Percentiles rank a stretch among this genome's conserved stretches.
These are phyloP conservation scores for Pseudococcus viburni DNA, from an alignment of 2,888 invertebrate species.

Conservation along the genomic window DNA sequence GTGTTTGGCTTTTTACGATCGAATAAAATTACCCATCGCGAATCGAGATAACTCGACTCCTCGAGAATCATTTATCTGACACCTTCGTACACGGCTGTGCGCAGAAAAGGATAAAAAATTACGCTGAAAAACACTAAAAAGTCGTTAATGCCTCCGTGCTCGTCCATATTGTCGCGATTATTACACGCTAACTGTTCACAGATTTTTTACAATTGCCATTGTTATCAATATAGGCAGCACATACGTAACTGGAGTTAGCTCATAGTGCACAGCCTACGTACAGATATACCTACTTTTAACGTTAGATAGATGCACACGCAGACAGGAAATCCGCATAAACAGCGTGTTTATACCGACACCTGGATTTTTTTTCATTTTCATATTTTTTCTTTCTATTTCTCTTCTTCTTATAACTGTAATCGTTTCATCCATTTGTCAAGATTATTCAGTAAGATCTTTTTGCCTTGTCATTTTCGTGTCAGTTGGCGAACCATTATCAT, in stretches of 20 bases:
- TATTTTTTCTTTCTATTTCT: slow-evolving; percentile 37
- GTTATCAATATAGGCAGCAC: slow-evolving; percentile 35
- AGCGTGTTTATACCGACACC: slow-evolving; percentile 61
- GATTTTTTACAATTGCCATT: slow-evolving; percentile 56
- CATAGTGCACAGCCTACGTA: not conserved
- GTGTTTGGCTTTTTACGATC: slow-evolving; percentile 34
- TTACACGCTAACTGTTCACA: slow-evolving; percentile 21
- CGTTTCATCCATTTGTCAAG: slow-evolving; percentile 66
- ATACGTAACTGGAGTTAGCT: not conserved
- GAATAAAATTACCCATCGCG: not conserved
- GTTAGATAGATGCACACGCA: not conserved
- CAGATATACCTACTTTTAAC: not conserved
- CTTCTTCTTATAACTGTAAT: slow-evolving; percentile 60
- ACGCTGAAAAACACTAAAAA: slow-evolving; percentile 36
- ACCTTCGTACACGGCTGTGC: not conserved
- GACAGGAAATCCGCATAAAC: slow-evolving; percentile 55
- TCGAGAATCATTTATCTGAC: not conserved
- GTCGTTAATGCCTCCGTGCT: slow-evolving; percentile 13
- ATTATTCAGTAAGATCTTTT: slow-evolving; percentile 63
- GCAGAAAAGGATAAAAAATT: not conserved
- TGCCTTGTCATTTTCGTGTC: slow-evolving; percentile 65
- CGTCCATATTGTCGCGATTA: slow-evolving; percentile 39
- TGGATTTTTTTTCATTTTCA: slow-evolving; percentile 53
- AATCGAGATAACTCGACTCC: not conserved
- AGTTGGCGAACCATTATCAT: slow-evolving; percentile 66